Evolutionary conservation across 37 sponge, comb jelly and placozoan species (phyloP).

Genomic region (Aphrocallistes beatrix): DNA sequence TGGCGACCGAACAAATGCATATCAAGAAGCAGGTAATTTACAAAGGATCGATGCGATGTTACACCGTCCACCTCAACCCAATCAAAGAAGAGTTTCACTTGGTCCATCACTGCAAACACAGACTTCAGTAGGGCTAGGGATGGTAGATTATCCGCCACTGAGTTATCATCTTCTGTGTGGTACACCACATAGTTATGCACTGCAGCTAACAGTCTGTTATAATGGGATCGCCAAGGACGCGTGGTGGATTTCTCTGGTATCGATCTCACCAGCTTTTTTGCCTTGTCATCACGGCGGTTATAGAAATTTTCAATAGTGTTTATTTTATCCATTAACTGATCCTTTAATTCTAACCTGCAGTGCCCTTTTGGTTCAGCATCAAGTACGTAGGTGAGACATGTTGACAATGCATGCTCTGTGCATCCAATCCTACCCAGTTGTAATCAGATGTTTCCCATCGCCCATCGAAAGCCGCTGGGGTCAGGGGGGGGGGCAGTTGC

Average conservation of each 20-base stretch:
- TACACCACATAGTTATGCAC: background rate
- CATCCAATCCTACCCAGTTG: conserved; percentile 7
- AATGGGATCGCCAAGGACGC: background rate
- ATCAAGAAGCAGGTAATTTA: conserved; percentile 1
- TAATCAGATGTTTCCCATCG: background rate
- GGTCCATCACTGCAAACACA: background rate
- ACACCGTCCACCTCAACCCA: background rate
- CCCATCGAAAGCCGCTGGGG: background rate
- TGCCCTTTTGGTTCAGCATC: background rate
- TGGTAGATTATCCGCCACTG: background rate
- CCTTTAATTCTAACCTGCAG: background rate
- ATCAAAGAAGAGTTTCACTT: background rate
- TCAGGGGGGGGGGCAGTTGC: too few species aligned
- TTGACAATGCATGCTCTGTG: conserved; percentile 10
- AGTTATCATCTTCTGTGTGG: background rate
- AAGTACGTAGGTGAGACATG: background rate
- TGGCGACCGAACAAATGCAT: background rate
- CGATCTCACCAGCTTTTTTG: too few species aligned
- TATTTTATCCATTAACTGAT: background rate
- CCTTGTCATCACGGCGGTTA: background rate
- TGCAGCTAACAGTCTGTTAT: background rate
- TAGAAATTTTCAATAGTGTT: background rate
- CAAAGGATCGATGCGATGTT: background rate
- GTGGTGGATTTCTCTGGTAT: background rate
- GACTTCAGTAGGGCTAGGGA: conserved; percentile 14